Evolutionary conservation across 2,888 invertebrate genomes (phyloP).

Genomic region (Diarsia mendica): DNA sequence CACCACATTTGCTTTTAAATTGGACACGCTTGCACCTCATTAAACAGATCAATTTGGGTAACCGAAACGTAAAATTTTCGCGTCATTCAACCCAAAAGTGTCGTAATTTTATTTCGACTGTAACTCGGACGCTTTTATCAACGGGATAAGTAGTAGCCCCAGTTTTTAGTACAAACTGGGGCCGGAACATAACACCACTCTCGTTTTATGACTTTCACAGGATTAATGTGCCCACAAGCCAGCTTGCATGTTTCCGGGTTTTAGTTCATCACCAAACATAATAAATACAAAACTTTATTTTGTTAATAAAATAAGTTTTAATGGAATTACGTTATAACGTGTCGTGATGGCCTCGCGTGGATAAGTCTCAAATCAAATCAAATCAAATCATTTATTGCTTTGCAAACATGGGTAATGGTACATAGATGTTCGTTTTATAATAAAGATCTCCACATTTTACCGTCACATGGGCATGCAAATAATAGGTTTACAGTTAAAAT

Average conservation of each 20-base stretch:
- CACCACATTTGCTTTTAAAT: slow-evolving; percentile 2
- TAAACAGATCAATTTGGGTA: slow-evolving; percentile 31
- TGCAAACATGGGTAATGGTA: too few relatives aligned
- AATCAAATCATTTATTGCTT: too few relatives aligned
- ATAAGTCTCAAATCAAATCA: too few relatives aligned
- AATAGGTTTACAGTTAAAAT: too few relatives aligned
- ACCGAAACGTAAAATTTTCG: slow-evolving; percentile 35
- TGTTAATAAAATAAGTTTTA: neutral
- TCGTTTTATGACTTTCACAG: slow-evolving; percentile 20
- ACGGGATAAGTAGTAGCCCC: slow-evolving; percentile 10
- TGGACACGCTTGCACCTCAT: slow-evolving; percentile 23
- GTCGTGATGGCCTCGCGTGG: neutral
- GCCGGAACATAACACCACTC: slow-evolving; percentile 19
- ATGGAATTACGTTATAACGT: neutral
- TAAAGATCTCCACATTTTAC: too few relatives aligned
- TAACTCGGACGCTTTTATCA: slow-evolving; percentile 18
- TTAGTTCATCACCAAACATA: neutral
- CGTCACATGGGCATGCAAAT: too few relatives aligned
- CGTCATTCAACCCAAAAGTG: slow-evolving; percentile 23
- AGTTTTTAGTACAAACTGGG: slow-evolving; percentile 21
- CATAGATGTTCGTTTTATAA: too few relatives aligned
- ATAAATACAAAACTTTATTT: neutral
- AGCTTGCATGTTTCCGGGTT: slow-evolving; percentile 1
- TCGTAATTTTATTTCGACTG: slow-evolving; percentile 34
- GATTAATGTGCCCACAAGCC: neutral